A percentile compares a stretch with the other conserved stretches of the same genome.
Conservation (phyloP, 2,797 vertebrate species). For the Neosilurus mollespiculum region DNA sequence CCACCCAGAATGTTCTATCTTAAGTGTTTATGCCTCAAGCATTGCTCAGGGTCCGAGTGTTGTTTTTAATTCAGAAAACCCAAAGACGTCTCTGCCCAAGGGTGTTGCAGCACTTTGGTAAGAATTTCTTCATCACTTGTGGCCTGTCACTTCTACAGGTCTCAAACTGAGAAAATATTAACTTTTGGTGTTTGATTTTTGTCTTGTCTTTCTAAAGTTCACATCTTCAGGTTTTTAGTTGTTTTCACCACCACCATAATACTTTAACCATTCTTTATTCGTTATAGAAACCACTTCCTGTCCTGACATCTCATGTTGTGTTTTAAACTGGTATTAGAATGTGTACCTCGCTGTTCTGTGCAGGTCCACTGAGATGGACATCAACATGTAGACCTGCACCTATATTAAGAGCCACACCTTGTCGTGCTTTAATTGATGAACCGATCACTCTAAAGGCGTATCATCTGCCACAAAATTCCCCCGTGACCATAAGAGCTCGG, state of each 20-base stretch:
- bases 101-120: neutral
- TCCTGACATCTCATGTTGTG: neutral
- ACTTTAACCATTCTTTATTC: neutral
- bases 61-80: too few species aligned
- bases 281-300: neutral
- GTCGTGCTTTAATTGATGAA: constrained; percentile 12
- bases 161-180: neutral
- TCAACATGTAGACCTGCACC: neutral
- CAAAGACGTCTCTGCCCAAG: too few species aligned
- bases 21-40: too few species aligned
- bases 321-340: neutral
- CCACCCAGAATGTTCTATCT: too few species aligned
- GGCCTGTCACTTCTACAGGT: neutral
- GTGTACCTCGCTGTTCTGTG: neutral
- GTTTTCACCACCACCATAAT: neutral
- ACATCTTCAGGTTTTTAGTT: neutral
- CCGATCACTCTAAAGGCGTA: neutral
- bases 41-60: too few species aligned
- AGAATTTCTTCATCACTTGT: neutral
- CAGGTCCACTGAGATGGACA: neutral
- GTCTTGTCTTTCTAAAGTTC: neutral
- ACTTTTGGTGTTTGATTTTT: neutral
- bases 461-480: constrained; percentile 13
- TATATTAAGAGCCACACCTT: constrained; percentile 14
- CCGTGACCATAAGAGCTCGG: constrained; percentile 9